Base-by-base conservation (phyloP, 2,797 vertebrate species). In the Zalophus californianus region DNA sequence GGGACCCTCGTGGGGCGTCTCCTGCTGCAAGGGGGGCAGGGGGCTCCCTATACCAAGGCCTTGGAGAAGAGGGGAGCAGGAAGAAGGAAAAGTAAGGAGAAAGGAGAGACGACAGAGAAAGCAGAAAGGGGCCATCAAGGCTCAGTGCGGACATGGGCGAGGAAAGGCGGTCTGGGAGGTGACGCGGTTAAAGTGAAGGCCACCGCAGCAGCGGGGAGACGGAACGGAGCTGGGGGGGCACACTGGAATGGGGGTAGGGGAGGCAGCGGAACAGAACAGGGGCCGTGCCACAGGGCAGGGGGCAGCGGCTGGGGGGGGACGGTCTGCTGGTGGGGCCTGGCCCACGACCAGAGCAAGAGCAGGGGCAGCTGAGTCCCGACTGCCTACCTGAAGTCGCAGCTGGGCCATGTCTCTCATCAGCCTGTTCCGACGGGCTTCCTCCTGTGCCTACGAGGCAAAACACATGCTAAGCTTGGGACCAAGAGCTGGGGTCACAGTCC, bases 381-480 rank as follows among this genome's bases (percentile, higher is more conserved):
- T 0, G 54, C 97, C 44, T 96, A 99, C 99, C 99, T 99, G 99
- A 7, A 99, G 99, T 1, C 99, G 99, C 4, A 99, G 99, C 98
- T 99, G 99, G 16, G 99, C 99, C 99, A 99, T 99, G 93, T 99
- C 99, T 72, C 99, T 99, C 99, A 99, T 99, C 0, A 99, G 98
- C 50, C 99, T 98, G 98, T 99, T 99, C 83, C 99, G 98, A 23
- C 99, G 99, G 48, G 99, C 99, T 84, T 99, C 99, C 97, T 99
- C 99, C 82, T 99, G 99, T 13, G 99, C 99, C 99, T 99, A 91
- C 1, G 23, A 56, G 70, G n/a, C 18, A 48, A 32, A 90, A 80
- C 93, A 68, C 87, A 62, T 64, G 64, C 72, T 77, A 14, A 96
- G 91, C 78, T 90, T 70, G 64, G 93, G 78, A 3, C 1, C 1